Evolutionary conservation across 2,797 vertebrate genomes (phyloP).

Genomic region (Amniataba percoides): DNA sequence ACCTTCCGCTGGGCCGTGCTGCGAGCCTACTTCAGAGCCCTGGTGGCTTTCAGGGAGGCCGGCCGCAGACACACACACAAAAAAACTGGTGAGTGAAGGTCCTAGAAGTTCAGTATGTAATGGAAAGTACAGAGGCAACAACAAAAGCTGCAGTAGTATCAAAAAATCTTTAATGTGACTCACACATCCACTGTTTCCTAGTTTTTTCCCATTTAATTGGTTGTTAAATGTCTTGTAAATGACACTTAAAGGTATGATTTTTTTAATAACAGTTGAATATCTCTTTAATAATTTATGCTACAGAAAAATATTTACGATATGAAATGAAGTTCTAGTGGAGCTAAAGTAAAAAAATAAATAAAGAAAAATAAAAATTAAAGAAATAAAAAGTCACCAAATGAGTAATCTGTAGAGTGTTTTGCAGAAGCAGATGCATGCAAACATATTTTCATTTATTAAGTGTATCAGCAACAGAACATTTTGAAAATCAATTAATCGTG

Average conservation of each 20-base stretch:
- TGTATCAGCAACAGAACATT: not conserved
- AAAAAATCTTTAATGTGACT: no score
- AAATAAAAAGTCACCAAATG: not conserved
- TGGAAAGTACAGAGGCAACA: not conserved
- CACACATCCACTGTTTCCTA: not conserved
- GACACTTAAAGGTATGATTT: no score
- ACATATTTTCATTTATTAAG: not conserved
- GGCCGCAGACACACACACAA: slow-evolving; percentile 89
- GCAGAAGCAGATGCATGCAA: not conserved
- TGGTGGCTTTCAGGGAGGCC: slow-evolving; percentile 92
- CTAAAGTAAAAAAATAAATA: not conserved
- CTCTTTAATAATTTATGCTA: not conserved
- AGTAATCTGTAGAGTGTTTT: not conserved
- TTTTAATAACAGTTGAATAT: not conserved
- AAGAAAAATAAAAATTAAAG: not conserved
- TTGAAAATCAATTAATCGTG: not conserved
- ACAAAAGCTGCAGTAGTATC: not conserved
- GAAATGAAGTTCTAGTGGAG: not conserved
- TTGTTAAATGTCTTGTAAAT: not conserved
- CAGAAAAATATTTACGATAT: not conserved
- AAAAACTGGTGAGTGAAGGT: slow-evolving; percentile 88
- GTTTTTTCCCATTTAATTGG: no score
- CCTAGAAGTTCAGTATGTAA: accelerated
- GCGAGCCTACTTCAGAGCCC: slow-evolving; percentile 93
- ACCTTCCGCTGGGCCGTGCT: slow-evolving; percentile 97